phyloP scores from a whole-genome alignment of 2,113 vertebrate genomes.

The Anguilla rostrata region DNA sequence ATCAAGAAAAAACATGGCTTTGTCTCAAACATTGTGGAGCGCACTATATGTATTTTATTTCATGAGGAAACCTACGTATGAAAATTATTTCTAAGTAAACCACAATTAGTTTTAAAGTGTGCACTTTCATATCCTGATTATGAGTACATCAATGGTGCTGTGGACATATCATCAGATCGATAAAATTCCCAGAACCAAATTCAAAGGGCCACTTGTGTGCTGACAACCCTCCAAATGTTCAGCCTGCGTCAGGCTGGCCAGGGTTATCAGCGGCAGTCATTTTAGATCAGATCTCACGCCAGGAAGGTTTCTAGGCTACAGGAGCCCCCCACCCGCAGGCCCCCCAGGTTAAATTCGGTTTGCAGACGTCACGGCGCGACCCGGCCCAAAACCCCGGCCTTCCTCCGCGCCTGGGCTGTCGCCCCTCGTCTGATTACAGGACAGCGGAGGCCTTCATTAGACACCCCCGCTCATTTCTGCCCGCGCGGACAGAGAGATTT shows the following conservation, averaged over 20 bases:
- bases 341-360: neutral
- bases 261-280: neutral
- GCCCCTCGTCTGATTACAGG: neutral
- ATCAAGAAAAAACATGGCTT: too few relatives aligned
- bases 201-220: neutral
- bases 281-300: conserved; percentile 9
- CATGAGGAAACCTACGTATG: too few relatives aligned
- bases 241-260: neutral
- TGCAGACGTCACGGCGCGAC: neutral
- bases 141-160: too few relatives aligned
- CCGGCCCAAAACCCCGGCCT: neutral
- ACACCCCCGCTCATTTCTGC: neutral
- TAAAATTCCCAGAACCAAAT: neutral
- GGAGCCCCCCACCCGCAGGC: neutral
- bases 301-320: conserved; percentile 3
- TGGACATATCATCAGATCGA: neutral
- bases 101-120: too few relatives aligned
- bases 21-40: too few relatives aligned
- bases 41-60: too few relatives aligned
- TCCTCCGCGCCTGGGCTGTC: neutral
- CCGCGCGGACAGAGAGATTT: neutral
- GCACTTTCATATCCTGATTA: too few relatives aligned
- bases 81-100: too few relatives aligned
- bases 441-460: neutral
- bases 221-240: neutral